Evolutionary conservation across 2,797 vertebrate genomes (phyloP), one percentile per base, ranked within the genome.

Genomic region (Hydrophis major): DNA sequence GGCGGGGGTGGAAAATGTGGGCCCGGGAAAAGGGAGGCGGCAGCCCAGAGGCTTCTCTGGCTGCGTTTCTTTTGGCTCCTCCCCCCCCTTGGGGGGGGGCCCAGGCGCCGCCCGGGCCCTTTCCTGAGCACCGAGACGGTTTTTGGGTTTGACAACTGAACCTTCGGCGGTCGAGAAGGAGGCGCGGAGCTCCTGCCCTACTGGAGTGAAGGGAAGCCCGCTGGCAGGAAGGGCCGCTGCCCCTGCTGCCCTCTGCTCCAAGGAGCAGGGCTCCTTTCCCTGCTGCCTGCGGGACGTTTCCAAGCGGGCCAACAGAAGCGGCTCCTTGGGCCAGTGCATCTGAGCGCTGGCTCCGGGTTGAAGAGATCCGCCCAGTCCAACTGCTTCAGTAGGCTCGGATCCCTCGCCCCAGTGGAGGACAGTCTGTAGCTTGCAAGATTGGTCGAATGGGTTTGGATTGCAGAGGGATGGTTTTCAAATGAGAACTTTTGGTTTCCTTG

Each of bases 401-500:
- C 66, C 66, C 66, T 74, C 32, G 20, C 1, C 32, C 20, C 1
- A 18, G 7, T 8, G 32, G 32, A 78, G 74, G 74, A 4, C 18
- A 4, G 4, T 42, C 74, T 42, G 74, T 22, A 42, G 74, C 47
- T 47, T 6, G 47, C 74, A 0, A 78, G 37, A 22, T 53, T 1
- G 50, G 1, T 10, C 10, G 37, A 10, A 22, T 11, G 7, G 20
- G 74, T 22, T 42, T 42, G 74, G 37, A 42, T 22, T 42, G 69
- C 3, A 78, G 11, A 93, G 89, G 11, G 60, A 59, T 12, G 57
- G 55, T 7, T 55, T 83, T 74, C 55, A 8, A 89, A 56, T 42
- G 92, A 93, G 90, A 95, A 96, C 56, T 90, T 89, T 94, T 93
- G 12, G 66, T 86, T 87, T 86, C 95, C 96, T 97, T 97, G 95